These are phyloP conservation scores for Tarsius wallacei DNA, from an alignment of 2,797 vertebrate genomes.

Conservation along the genomic window DNA sequence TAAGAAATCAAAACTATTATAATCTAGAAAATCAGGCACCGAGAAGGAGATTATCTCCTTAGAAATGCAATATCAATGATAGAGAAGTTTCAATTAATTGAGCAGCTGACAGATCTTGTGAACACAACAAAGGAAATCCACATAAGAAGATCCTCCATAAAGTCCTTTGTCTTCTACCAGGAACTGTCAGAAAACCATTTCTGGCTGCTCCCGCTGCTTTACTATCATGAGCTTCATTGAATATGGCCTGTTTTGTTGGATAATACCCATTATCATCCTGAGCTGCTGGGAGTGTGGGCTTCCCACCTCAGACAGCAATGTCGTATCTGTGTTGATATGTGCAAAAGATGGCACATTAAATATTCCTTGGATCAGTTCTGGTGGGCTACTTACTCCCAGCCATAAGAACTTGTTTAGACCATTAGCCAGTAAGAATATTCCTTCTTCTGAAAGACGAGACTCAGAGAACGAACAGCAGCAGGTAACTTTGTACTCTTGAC, in stretches of 20 bases:
- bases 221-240: slow-evolving; percentile 97
- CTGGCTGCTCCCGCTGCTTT: slow-evolving; percentile 96
- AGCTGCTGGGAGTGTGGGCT: slow-evolving; percentile 94
- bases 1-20: slow-evolving; percentile 76
- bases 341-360: slow-evolving; percentile 96
- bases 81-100: slow-evolving; percentile 90
- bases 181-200: slow-evolving; percentile 96
- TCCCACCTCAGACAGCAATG: slow-evolving; percentile 94
- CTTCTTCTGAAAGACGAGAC: slow-evolving; percentile 95
- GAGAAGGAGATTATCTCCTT: slow-evolving; percentile 45
- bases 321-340: slow-evolving; percentile 94
- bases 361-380: slow-evolving; percentile 95
- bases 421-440: slow-evolving; percentile 96
- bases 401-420: slow-evolving; percentile 96
- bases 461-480: slow-evolving; percentile 94
- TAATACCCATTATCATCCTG: slow-evolving; percentile 91
- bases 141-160: slow-evolving; percentile 95
- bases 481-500: slow-evolving; percentile 90
- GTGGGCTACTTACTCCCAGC: slow-evolving; percentile 94
- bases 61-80: slow-evolving; percentile 27
- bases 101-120: slow-evolving; percentile 97
- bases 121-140: slow-evolving; percentile 97
- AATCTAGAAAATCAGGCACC: slow-evolving; percentile 75
- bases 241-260: slow-evolving; percentile 93
- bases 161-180: slow-evolving; percentile 97